Evolutionary conservation across 2,888 invertebrate genomes (phyloP), one percentile per base, ranked within the genome.

Genomic region (Nephrocerus scutellatus): DNA sequence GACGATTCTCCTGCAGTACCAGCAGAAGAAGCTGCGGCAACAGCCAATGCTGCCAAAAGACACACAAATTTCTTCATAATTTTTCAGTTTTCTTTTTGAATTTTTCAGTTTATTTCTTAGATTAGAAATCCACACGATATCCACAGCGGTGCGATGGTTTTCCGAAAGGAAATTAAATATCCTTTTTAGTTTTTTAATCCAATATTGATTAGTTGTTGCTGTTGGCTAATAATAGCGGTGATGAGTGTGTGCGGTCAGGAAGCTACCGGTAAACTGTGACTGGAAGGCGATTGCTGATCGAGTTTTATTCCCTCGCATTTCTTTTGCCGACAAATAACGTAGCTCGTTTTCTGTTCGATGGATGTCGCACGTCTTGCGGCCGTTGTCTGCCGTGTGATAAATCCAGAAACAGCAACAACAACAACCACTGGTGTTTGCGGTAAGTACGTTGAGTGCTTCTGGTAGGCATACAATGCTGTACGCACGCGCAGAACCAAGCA

Each of bases 21-120:
- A 20, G 55, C 50, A 54, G 70, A 65, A 33, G 70, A 61, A 24
- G 70, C 70, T 51, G 70, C 69, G 18, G 71, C 67, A 29, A 72
- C 66, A 39, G 72, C 68, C 57, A 74, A 67, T 59, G 76, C 51
- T 48, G 74, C 63, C 41, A 66, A 55, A 33, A 65, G 50, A 51
- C 62, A 64, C 59, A 66, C 59, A 51, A 67, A 61, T 69, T 72
- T 76, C 67, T 76, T 75, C 67, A 68, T 69, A 46, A 47, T 20
- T 23, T 36, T 36, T 33, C 15, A 31, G 22, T 37, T 37, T 51
- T 48, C 12, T 29, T 16, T 14, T 23, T n/a, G 25, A 7, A 26
- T 28, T 19, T 12, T 32, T 31, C 33, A n/a, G n/a, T 36, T 41
- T 21, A 3, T 10, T 22, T 22, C 18, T 21, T 29, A 31, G 9